Evolutionary conservation across 2,113 vertebrate genomes (phyloP).

Genomic region (zebrafish (Danio rerio)): DNA sequence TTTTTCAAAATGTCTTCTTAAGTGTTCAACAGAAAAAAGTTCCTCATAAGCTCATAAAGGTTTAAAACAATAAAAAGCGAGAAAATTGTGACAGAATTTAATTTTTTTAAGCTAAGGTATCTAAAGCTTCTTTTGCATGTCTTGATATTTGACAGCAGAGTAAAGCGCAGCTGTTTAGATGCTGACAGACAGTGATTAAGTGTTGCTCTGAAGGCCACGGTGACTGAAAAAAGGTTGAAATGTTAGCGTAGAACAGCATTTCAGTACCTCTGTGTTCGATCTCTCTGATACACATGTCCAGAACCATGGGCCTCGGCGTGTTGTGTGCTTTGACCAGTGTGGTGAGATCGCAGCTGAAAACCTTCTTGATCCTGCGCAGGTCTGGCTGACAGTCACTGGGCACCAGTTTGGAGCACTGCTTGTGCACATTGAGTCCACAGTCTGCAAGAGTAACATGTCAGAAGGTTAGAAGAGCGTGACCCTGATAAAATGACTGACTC

Average conservation of each 20-base stretch:
- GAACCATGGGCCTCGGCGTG: conserved; percentile 91
- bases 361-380: conserved; percentile 94
- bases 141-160: background rate
- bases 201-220: conserved; percentile 15
- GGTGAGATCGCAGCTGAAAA: conserved; percentile 97
- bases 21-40: too few species aligned
- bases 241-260: too few species aligned
- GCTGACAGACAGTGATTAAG: background rate
- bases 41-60: too few species aligned
- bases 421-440: conserved; percentile 96
- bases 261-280: conserved; percentile 92
- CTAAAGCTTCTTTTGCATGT: background rate
- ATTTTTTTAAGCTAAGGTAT: background rate
- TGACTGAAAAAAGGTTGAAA: background rate
- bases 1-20: too few species aligned
- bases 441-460: conserved; percentile 74
- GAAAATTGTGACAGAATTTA: background rate
- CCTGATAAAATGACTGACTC: conserved; percentile 1
- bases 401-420: conserved; percentile 96
- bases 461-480: conserved; percentile 16
- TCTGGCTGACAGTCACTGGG: conserved; percentile 97
- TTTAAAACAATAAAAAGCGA: too few species aligned
- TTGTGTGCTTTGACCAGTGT: conserved; percentile 97
- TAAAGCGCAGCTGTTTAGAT: background rate
- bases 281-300: conserved; percentile 96